These are phyloP conservation scores for Ctenicera cuprea DNA, from an alignment of 2,888 invertebrate species.

Conservation along the genomic window DNA sequence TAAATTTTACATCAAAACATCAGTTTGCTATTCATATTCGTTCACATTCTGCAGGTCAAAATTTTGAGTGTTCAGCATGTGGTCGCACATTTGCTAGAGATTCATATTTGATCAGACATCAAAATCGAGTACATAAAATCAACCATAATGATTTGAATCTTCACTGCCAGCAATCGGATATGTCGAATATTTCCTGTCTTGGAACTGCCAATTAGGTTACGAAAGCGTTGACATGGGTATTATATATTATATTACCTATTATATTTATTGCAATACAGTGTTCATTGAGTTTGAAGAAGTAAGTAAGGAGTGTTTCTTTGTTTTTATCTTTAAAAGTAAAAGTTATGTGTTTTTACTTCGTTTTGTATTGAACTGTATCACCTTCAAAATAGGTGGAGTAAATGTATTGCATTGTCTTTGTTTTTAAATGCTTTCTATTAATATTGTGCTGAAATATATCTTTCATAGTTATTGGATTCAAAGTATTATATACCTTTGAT, in stretches of 20 bases:
- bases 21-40: slow-evolving; percentile 86
- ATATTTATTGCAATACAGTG: no score
- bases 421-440: background rate
- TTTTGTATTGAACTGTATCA: background rate
- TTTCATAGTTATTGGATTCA: no score
- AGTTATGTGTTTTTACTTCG: no score
- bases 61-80: slow-evolving; percentile 85
- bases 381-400: background rate
- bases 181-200: background rate
- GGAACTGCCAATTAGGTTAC: no score
- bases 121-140: slow-evolving; percentile 82
- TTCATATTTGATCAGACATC: slow-evolving; percentile 86
- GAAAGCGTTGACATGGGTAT: no score
- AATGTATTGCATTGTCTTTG: background rate
- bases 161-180: slow-evolving; percentile 10
- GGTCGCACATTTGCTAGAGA: slow-evolving; percentile 85
- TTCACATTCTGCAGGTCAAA: slow-evolving; percentile 81
- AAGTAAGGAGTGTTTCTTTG: no score
- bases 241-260: no score
- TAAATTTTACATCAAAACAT: slow-evolving; percentile 83
- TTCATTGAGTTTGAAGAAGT: no score
- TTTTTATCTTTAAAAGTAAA: no score
- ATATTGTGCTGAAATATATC: background rate
- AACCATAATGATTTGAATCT: background rate
- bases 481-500: no score